Base-by-base conservation (phyloP, 2,797 vertebrate species). In the Denticeps clupeoides region DNA sequence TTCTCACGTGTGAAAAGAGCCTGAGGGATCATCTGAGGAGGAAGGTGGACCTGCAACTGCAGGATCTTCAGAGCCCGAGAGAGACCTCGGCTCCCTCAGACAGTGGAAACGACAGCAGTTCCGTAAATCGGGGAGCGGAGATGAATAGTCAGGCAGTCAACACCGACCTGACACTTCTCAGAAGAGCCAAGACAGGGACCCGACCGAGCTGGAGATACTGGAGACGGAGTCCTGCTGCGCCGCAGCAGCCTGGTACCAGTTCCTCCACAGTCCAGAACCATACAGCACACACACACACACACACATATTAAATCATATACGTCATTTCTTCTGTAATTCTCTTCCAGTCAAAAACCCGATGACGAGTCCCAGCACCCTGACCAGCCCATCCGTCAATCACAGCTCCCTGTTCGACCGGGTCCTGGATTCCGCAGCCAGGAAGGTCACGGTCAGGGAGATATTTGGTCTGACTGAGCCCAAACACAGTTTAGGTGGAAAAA, bases 181-280 rank as follows among this genome's bases (percentile, higher is more conserved):
- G 71, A 59, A 79, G 62, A 41, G 24, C 54, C 27, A 52, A 8
- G 5, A 22, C 41, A 42, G 66, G 61, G 15, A 41, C 57, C 27
- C 58, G 53, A 55, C 77, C 77, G 0, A 54, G 67, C 5, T 84
- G 87, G 83, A 86, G 67, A 46, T 88, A 85, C 40, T 90, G 89
- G 88, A 83, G 71, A 53, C 84, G 67, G 59, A 86, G 62, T 0
- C 61, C 79, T 11, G 29, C 67, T 1, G 80, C 84, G 23, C 82
- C 74, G 16, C 65, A 67, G 0, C 61, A 59, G 44, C 28, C 41
- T 35, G 2, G 11, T 43, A 2, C 11, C 7, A 28, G 9, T 21
- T 25, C 19, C 11, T 7, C 16, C 3, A 2, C 27, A 21, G 16
- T 18, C 15, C 2, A 27, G 12, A 1, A 28, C 10, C 28, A 27